Evolutionary conservation across 35 echinoderm and acorn worm genomes (phyloP).

Genomic region (Chiridota heheva): DNA sequence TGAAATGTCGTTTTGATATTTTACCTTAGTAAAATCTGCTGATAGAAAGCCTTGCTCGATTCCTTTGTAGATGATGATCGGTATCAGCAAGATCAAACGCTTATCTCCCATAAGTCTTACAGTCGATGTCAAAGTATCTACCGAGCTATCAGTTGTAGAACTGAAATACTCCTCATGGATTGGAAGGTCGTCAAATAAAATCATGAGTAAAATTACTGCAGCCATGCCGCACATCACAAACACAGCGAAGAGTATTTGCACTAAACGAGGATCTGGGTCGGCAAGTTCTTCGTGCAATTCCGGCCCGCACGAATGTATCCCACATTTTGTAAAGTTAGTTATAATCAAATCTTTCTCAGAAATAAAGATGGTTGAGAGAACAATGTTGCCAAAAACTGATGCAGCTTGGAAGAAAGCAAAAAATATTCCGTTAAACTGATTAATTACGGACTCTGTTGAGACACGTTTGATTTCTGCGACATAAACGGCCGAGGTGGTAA

Average conservation of each 20-base stretch:
- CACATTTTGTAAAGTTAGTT: slow-evolving; percentile 3
- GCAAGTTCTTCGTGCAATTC: not conserved
- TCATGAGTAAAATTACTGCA: slow-evolving; percentile 29
- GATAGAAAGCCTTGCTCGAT: slow-evolving; percentile 52
- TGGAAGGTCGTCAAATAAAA: slow-evolving; percentile 46
- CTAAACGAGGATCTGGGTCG: not conserved
- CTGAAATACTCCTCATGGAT: not conserved
- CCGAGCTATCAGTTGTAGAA: not conserved
- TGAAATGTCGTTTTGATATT: not conserved
- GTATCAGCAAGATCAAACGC: slow-evolving; percentile 41
- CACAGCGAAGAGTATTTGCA: slow-evolving; percentile 18
- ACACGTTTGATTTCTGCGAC: slow-evolving; percentile 12
- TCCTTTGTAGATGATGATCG: slow-evolving; percentile 55
- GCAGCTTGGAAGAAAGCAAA: slow-evolving; percentile 32
- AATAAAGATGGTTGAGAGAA: slow-evolving; percentile 28
- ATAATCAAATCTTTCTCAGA: not conserved
- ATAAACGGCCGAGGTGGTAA: slow-evolving; percentile 48
- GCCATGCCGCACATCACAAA: slow-evolving; percentile 38
- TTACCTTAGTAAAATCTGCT: slow-evolving; percentile 73
- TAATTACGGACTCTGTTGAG: slow-evolving; percentile 14
- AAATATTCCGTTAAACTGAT: slow-evolving; percentile 45
- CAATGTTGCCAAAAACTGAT: slow-evolving; percentile 38
- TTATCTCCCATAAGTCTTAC: slow-evolving; percentile 15
- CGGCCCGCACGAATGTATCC: slow-evolving; percentile 3
- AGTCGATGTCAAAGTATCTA: slow-evolving; percentile 16